Conservation (phyloP, 2,888 invertebrate species). For the Conus canariensis region DNA sequence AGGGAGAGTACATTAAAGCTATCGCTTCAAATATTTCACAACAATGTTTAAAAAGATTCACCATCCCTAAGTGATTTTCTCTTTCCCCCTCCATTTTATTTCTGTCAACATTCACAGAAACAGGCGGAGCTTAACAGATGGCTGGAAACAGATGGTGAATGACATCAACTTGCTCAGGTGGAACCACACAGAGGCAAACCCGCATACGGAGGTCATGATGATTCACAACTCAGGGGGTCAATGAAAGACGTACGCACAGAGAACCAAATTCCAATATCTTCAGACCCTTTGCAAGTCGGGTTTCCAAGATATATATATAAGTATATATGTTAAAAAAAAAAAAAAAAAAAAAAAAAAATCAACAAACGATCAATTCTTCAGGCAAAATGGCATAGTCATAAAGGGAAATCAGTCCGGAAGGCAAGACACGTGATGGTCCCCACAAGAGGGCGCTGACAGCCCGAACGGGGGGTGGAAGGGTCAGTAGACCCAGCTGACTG, state of each 20-base stretch:
- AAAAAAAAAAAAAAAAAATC: neutral
- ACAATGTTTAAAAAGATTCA: too few relatives aligned
- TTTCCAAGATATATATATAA: neutral
- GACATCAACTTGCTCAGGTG: too few relatives aligned
- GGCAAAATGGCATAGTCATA: conserved; percentile 29
- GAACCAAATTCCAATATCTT: neutral
- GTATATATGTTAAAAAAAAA: neutral
- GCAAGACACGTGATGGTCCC: conserved; percentile 26
- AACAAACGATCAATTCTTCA: neutral
- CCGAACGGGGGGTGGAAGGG: neutral
- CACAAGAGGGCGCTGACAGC: neutral
- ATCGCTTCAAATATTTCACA: neutral
- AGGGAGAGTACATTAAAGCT: neutral
- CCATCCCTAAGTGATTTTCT: too few relatives aligned
- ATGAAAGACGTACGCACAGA: neutral
- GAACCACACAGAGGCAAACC: too few relatives aligned
- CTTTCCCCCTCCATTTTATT: too few relatives aligned
- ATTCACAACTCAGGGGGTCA: neutral
- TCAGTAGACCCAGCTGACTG: conserved; percentile 97
- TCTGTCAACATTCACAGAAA: too few relatives aligned
- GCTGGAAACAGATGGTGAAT: too few relatives aligned
- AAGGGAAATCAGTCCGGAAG: conserved; percentile 6
- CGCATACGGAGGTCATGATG: neutral
- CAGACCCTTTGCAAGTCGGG: conserved; percentile 13
- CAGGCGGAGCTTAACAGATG: too few relatives aligned